A percentile compares a stretch with the other conserved stretches of the same genome.
Conservation (phyloP, 1,140 invertebrate species). For the Aphelinus certus region DNA sequence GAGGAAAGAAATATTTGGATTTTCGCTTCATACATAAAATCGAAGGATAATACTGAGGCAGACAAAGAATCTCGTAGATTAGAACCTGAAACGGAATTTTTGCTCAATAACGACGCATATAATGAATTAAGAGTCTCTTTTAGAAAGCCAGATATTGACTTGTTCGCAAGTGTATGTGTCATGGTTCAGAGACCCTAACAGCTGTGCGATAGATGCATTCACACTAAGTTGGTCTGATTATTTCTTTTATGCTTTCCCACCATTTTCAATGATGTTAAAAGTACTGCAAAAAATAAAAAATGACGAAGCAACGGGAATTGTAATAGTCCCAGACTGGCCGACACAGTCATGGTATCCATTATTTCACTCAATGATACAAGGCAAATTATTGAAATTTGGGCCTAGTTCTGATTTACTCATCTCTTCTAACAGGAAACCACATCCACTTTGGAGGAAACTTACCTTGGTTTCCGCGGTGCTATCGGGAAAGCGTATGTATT, state of each 20-base stretch:
- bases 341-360: background rate
- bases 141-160: constrained; percentile 39
- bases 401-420: constrained; percentile 8
- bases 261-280: constrained; percentile 42
- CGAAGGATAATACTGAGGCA: constrained; percentile 7
- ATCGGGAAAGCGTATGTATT: constrained; percentile 5
- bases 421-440: constrained; percentile 2
- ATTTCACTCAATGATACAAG: background rate
- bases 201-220: background rate
- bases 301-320: background rate
- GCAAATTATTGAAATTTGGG: constrained; percentile 3
- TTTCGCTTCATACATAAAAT: constrained; percentile 28
- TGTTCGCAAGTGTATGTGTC: constrained; percentile 36
- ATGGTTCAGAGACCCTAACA: constrained; percentile 42
- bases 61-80: too few relatives aligned
- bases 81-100: too few relatives aligned
- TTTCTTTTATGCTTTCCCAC: constrained; percentile 46
- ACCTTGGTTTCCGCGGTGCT: constrained; percentile 31
- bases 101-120: too few relatives aligned
- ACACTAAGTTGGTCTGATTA: constrained; percentile 3
- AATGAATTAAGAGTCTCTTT: too few relatives aligned
- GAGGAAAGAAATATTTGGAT: constrained; percentile 20
- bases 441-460: constrained; percentile 15
- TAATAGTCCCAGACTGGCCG: background rate
- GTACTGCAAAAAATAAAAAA: constrained; percentile 16